Percentiles rank a stretch among this genome's conserved stretches.
phyloP scores from a whole-genome alignment of 2,888 invertebrate genomes.

The Drosophila vallismaia region DNA sequence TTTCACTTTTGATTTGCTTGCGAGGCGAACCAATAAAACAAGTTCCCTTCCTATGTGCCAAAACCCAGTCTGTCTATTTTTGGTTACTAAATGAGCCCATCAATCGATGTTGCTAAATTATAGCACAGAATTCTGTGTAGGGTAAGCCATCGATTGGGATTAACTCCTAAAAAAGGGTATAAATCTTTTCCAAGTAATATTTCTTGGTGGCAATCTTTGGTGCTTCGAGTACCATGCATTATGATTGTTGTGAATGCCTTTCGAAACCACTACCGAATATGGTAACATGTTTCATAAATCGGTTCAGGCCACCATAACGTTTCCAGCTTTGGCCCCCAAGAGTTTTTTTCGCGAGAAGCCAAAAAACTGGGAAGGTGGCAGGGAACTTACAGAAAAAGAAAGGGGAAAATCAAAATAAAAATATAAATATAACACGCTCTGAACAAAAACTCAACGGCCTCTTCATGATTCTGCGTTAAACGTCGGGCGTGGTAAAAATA shows the following conservation, averaged over 20 bases:
- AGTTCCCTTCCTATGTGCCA: background rate
- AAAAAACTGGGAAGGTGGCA: background rate
- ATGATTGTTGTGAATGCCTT: background rate
- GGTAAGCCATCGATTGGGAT: constrained; percentile 2
- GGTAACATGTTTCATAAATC: constrained; percentile 6
- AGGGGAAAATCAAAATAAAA: background rate
- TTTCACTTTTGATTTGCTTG: constrained; percentile 12
- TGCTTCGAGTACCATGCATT: too few species aligned
- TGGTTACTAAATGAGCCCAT: background rate
- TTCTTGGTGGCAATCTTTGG: background rate
- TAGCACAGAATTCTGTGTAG: constrained; percentile 3
- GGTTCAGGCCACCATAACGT: background rate
- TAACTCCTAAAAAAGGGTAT: too few species aligned
- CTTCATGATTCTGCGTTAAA: constrained; percentile 45
- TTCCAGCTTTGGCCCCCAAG: constrained; percentile 1
- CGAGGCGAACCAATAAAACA: background rate
- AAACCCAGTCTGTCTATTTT: constrained; percentile 14
- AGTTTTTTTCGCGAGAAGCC: background rate
- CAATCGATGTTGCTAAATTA: constrained; percentile 10
- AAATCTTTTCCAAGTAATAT: too few species aligned
- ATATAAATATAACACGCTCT: constrained; percentile 13
- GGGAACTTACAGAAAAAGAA: background rate
- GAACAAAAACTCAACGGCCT: constrained; percentile 25
- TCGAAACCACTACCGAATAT: background rate
- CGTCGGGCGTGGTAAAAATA: constrained; percentile 45